Percentiles rank a stretch among this genome's conserved stretches.
Evolutionary conservation across 2,888 invertebrate species (phyloP).

Genomic region (Lepetodrilus schrolli): DNA sequence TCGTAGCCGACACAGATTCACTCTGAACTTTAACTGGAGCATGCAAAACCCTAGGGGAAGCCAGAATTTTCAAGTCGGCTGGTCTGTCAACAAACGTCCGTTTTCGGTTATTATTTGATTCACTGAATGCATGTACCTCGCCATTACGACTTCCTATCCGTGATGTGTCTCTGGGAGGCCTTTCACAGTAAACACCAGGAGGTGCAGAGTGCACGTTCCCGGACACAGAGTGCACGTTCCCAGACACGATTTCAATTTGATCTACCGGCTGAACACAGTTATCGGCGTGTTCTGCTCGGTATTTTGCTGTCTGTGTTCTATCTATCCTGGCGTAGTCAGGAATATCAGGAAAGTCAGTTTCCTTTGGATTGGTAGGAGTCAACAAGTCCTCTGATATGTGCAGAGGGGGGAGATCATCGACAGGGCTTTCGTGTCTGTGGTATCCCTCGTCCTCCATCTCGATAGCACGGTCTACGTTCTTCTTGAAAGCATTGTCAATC

Average conservation of each 20-base stretch:
- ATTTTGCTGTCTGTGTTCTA: background rate
- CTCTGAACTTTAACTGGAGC: slow-evolving; percentile 40
- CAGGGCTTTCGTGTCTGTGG: slow-evolving; percentile 26
- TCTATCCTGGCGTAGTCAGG: slow-evolving; percentile 29
- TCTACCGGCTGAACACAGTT: background rate
- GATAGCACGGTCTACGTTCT: slow-evolving; percentile 47
- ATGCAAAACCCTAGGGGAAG: slow-evolving; percentile 47
- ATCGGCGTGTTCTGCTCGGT: background rate
- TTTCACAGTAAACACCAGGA: background rate
- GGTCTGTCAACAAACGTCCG: slow-evolving; percentile 51
- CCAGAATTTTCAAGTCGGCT: slow-evolving; percentile 51
- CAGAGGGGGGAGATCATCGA: slow-evolving; percentile 29
- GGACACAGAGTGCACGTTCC: slow-evolving; percentile 8
- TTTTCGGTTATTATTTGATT: slow-evolving; percentile 28
- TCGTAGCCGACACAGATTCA: background rate
- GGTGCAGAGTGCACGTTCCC: slow-evolving; percentile 2
- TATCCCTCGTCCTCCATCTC: slow-evolving; percentile 34
- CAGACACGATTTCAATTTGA: slow-evolving; percentile 28
- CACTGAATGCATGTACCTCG: background rate
- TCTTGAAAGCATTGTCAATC: slow-evolving; percentile 65
- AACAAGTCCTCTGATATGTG: slow-evolving; percentile 36
- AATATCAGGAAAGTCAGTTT: slow-evolving; percentile 10
- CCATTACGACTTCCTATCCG: background rate
- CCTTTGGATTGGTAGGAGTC: slow-evolving; percentile 10
- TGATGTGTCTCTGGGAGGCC: background rate